phyloP scores from a whole-genome alignment of 2,113 vertebrate genomes.

The Equus przewalskii region DNA sequence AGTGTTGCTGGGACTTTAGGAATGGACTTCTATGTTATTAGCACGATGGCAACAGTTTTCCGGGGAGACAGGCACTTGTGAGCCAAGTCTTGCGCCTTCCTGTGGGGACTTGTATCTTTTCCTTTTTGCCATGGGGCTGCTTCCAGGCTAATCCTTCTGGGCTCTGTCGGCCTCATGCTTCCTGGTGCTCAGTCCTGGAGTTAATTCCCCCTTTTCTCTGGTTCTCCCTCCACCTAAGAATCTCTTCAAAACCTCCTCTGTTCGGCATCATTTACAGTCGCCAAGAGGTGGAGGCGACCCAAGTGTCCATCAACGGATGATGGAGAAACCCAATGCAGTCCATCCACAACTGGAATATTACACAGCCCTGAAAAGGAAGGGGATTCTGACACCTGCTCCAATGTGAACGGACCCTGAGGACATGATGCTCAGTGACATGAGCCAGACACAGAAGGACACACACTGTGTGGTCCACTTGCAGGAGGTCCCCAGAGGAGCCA shows the following conservation, averaged over 20 bases:
- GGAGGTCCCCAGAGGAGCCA: neutral
- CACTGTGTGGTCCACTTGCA: neutral
- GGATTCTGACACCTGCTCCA: neutral
- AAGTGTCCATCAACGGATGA: neutral
- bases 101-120: neutral
- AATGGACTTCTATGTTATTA: neutral
- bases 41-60: neutral
- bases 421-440: neutral
- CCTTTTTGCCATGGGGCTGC: neutral
- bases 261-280: neutral
- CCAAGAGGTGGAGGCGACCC: neutral
- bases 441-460: neutral
- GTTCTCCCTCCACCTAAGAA: neutral
- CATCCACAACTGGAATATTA: no score
- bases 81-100: neutral
- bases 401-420: neutral
- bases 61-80: fast-evolving
- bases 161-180: neutral
- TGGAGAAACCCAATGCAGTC: neutral
- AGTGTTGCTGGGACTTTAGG: neutral
- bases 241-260: neutral
- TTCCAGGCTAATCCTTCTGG: neutral
- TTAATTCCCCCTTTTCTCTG: neutral
- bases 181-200: neutral
- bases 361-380: neutral